Evolutionary conservation across 2,797 vertebrate genomes (phyloP).

Genomic region (Spinus olivaceus): DNA sequence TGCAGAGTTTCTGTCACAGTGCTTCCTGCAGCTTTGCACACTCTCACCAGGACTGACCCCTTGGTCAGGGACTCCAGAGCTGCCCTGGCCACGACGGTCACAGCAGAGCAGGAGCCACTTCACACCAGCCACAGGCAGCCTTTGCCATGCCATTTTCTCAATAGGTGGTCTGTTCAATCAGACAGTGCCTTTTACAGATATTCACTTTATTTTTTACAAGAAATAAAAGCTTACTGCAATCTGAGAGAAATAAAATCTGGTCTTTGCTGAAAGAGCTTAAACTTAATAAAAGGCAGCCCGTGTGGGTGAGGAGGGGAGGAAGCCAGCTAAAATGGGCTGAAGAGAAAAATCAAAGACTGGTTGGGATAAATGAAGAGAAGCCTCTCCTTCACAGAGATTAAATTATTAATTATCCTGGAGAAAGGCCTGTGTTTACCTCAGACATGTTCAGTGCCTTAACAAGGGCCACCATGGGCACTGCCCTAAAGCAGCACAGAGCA

Average conservation of each 20-base stretch:
- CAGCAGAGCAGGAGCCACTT: neutral
- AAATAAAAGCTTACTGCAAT: slow-evolving; percentile 2
- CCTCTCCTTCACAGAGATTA: slow-evolving; percentile 5
- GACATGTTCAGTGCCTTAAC: neutral
- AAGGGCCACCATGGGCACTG: neutral
- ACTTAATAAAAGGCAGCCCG: neutral
- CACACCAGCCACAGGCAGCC: neutral
- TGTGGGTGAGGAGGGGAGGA: neutral
- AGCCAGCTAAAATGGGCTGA: neutral
- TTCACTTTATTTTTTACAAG: neutral
- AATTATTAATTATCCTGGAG: slow-evolving; percentile 33
- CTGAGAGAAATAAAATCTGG: slow-evolving; percentile 1
- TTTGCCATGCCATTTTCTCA: neutral
- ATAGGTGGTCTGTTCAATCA: neutral
- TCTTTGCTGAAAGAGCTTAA: neutral
- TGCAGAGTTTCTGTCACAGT: neutral
- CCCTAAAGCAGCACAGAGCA: neutral
- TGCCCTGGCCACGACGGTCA: neutral
- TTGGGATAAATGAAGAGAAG: neutral
- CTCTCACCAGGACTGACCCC: rapidly evolving
- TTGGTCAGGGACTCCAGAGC: neutral
- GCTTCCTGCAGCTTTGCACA: neutral
- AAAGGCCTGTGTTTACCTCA: slow-evolving; percentile 21
- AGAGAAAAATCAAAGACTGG: slow-evolving; percentile 24
- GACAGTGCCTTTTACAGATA: neutral